Evolutionary conservation across 2,797 vertebrate genomes (phyloP).

Genomic region (Champsocephalus esox): DNA sequence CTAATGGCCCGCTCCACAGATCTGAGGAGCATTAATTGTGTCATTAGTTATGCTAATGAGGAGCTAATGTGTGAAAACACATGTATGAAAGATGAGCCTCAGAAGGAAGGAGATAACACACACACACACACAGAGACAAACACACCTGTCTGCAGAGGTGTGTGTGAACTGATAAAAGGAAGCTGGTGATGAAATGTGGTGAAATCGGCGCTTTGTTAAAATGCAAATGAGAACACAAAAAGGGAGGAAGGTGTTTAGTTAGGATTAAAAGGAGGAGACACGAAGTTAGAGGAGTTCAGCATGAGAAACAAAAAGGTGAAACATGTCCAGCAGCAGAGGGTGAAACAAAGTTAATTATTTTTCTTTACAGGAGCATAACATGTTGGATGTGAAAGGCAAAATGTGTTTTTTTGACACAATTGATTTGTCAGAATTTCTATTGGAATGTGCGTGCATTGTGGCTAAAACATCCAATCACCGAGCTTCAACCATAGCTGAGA

Average conservation of each 20-base stretch:
- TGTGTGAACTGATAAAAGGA: conserved; percentile 26
- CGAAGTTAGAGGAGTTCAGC: not conserved
- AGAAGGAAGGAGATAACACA: not conserved
- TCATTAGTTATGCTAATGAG: conserved; percentile 41
- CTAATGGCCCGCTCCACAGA: conserved; percentile 47
- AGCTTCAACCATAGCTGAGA: too few species aligned
- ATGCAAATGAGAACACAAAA: conserved; percentile 45
- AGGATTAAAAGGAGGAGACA: not conserved
- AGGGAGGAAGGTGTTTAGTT: too few species aligned
- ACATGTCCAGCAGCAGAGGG: not conserved
- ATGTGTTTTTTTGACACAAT: too few species aligned
- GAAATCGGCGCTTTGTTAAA: conserved; percentile 35
- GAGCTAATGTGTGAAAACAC: conserved; percentile 34
- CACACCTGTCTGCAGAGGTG: not conserved
- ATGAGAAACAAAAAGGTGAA: not conserved
- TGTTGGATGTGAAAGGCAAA: too few species aligned
- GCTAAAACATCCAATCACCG: too few species aligned
- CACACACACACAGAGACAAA: not conserved
- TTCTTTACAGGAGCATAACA: not conserved
- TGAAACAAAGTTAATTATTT: too few species aligned
- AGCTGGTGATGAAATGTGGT: conserved; percentile 50
- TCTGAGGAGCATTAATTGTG: conserved; percentile 28
- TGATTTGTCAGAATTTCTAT: too few species aligned
- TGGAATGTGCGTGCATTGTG: too few species aligned
- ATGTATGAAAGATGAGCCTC: conserved; percentile 14